phyloP scores from a whole-genome alignment of 2,888 invertebrate species.

The Adela reaumurella region DNA sequence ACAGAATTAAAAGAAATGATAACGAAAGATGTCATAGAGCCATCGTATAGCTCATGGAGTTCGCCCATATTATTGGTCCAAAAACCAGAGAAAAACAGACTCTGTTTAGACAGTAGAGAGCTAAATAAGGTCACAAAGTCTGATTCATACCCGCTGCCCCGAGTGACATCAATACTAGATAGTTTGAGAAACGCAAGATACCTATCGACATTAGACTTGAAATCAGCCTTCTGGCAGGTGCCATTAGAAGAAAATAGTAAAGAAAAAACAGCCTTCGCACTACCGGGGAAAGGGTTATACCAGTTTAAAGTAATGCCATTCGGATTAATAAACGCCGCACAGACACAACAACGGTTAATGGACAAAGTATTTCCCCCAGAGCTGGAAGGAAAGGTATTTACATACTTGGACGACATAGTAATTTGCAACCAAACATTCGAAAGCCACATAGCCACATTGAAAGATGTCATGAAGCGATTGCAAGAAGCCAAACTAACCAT shows the following conservation, averaged over 20 bases:
- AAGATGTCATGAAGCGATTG: constrained; percentile 7
- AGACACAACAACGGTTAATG: constrained; percentile 8
- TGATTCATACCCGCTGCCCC: constrained; percentile 5
- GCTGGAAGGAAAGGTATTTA: constrained; percentile 5
- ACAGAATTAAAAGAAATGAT: constrained; percentile 3
- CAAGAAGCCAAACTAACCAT: constrained; percentile 7
- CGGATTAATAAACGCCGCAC: constrained; percentile 7
- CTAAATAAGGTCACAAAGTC: constrained; percentile 10
- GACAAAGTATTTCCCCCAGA: constrained; percentile 6
- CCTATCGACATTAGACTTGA: constrained; percentile 9
- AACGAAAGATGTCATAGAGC: constrained; percentile 5
- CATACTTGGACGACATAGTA: constrained; percentile 8
- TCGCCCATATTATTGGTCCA: constrained; percentile 7
- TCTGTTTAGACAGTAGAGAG: constrained; percentile 12
- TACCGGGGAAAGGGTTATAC: constrained; percentile 6
- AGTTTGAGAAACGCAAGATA: constrained; percentile 3
- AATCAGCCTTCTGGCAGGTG: constrained; percentile 13
- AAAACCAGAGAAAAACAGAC: constrained; percentile 5
- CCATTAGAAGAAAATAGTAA: constrained; percentile 6
- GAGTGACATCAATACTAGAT: constrained; percentile 5
- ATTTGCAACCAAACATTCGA: constrained; percentile 2
- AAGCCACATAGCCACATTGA: background rate
- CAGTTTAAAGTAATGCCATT: constrained; percentile 9
- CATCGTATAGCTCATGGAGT: constrained; percentile 8
- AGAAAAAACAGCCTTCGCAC: background rate